phyloP scores from a whole-genome alignment of 1,140 invertebrate genomes.

The Cotesia glomerata region DNA sequence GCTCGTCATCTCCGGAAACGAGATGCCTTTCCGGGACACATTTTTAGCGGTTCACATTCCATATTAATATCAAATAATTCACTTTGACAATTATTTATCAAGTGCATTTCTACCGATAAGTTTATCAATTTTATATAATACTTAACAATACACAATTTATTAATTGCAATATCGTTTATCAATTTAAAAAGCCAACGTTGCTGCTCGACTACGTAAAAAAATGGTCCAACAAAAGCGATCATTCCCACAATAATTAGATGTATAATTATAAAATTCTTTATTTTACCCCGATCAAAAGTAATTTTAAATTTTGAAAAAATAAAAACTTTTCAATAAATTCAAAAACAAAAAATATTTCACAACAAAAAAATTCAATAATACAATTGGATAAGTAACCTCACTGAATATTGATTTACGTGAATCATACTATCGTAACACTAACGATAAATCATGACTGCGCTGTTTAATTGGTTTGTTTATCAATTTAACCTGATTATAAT shows the following conservation, averaged over 20 bases:
- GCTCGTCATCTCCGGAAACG: constrained; percentile 59
- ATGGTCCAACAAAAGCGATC: constrained; percentile 37
- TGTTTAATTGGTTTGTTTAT: neutral
- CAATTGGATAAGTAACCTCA: neutral
- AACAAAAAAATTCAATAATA: neutral
- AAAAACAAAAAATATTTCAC: neutral
- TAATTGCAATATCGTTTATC: neutral
- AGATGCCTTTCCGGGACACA: constrained; percentile 42
- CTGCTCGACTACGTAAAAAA: constrained; percentile 24
- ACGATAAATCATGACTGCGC: constrained; percentile 49
- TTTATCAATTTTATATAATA: neutral
- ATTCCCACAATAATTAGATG: constrained; percentile 39
- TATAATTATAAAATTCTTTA: too few relatives aligned
- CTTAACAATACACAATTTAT: neutral
- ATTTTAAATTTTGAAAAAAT: neutral
- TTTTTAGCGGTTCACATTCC: neutral
- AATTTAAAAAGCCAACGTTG: neutral
- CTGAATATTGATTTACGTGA: neutral
- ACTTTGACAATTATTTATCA: neutral
- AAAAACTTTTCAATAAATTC: neutral
- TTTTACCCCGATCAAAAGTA: neutral
- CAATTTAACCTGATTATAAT: neutral
- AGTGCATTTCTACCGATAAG: constrained; percentile 6
- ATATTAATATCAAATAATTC: neutral
- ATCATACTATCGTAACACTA: constrained; percentile 22